phyloP scores from a whole-genome alignment of 1,140 invertebrate genomes.

The Leptinotarsa defecta region DNA sequence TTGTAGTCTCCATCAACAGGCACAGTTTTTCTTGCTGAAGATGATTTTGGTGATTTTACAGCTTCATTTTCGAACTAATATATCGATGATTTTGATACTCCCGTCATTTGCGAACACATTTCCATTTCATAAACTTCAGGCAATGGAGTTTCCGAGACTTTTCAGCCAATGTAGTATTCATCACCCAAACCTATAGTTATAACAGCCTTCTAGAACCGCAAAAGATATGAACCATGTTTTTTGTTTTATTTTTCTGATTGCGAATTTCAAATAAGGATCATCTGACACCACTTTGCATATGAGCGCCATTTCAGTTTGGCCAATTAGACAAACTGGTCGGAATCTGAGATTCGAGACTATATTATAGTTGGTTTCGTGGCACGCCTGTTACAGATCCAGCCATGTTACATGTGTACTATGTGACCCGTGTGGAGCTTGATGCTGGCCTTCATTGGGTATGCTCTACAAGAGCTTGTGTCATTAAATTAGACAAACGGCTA shows the following conservation, averaged over 20 bases:
- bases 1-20: too few species aligned
- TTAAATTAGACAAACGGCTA: conserved; percentile 24
- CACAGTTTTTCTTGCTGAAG: too few species aligned
- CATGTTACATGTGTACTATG: conserved; percentile 21
- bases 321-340: neutral
- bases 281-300: neutral
- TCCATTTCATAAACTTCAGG: too few species aligned
- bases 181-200: too few species aligned
- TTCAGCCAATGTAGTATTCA: too few species aligned
- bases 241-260: neutral
- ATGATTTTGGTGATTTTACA: too few species aligned
- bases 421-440: conserved; percentile 3
- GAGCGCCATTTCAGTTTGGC: neutral
- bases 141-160: too few species aligned
- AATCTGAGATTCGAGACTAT: neutral
- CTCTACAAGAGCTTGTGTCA: conserved; percentile 15
- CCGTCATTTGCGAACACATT: too few species aligned
- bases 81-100: too few species aligned
- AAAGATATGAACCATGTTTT: neutral
- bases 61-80: too few species aligned
- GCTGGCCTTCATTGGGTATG: conserved; percentile 20
- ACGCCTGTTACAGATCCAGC: conserved; percentile 7
- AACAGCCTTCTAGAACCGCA: too few species aligned
- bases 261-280: neutral
- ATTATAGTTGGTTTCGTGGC: neutral